Evolutionary conservation across 2,888 invertebrate genomes (phyloP).

Genomic region (Erynnis tages): DNA sequence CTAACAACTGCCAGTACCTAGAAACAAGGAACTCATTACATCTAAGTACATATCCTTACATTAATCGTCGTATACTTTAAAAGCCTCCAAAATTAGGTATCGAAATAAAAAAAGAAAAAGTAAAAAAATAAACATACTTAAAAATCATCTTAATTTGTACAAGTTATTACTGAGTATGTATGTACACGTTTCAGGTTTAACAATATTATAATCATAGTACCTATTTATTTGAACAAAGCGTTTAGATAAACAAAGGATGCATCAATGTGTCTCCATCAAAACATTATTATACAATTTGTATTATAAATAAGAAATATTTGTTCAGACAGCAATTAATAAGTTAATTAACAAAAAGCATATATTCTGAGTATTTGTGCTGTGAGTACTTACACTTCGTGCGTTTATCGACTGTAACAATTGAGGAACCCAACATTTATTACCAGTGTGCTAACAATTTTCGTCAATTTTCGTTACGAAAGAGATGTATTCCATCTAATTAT

Average conservation of each 20-base stretch:
- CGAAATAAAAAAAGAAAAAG: slow-evolving; percentile 56
- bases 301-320: too few species aligned
- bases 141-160: slow-evolving; percentile 66
- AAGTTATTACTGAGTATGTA: slow-evolving; percentile 42
- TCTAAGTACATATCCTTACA: slow-evolving; percentile 79
- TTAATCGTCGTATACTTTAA: slow-evolving; percentile 77
- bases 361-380: slow-evolving; percentile 33
- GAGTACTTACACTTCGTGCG: slow-evolving; percentile 18
- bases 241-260: too few species aligned
- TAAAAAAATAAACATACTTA: slow-evolving; percentile 55
- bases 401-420: neutral
- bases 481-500: neutral
- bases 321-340: neutral
- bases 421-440: neutral
- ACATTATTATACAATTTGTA: too few species aligned
- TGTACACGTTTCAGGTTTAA: slow-evolving; percentile 39
- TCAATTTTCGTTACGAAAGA: too few species aligned
- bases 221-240: too few species aligned
- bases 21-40: slow-evolving; percentile 73
- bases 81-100: slow-evolving; percentile 74
- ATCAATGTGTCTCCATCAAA: too few species aligned
- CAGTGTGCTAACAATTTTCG: too few species aligned
- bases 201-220: too few species aligned
- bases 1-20: slow-evolving; percentile 45
- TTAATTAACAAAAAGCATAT: neutral